These are phyloP conservation scores for Oscheius myriophilus DNA, from an alignment of 2,888 invertebrate species.

Conservation along the genomic window DNA sequence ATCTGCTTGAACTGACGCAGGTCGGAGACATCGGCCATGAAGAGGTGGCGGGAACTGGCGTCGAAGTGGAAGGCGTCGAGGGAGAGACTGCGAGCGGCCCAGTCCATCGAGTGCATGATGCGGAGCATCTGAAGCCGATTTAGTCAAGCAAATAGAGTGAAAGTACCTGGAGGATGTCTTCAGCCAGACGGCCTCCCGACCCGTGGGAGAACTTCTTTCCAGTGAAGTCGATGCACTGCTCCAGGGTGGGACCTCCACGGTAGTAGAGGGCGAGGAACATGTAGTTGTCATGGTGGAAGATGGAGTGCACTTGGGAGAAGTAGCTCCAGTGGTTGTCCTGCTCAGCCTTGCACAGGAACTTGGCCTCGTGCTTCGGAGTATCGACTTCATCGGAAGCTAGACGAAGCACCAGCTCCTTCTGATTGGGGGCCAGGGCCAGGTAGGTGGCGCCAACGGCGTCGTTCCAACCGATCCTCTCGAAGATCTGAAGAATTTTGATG, in stretches of 20 bases:
- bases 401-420: constrained; percentile 56
- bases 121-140: not conserved
- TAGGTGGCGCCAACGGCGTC: constrained; percentile 58
- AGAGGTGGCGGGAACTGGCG: constrained; percentile 59
- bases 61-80: constrained; percentile 54
- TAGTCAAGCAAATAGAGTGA: not conserved
- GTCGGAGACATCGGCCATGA: constrained; percentile 58
- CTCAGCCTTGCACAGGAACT: constrained; percentile 52
- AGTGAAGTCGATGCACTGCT: constrained; percentile 48
- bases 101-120: constrained; percentile 27
- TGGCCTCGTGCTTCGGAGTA: constrained; percentile 46
- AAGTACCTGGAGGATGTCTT: constrained; percentile 49
- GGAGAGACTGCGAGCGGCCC: constrained; percentile 43
- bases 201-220: constrained; percentile 44
- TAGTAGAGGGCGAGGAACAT: constrained; percentile 39
- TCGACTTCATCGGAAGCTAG: constrained; percentile 39
- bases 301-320: constrained; percentile 54
- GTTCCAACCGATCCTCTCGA: constrained; percentile 61
- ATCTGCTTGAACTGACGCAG: constrained; percentile 31
- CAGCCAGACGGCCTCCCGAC: constrained; percentile 53
- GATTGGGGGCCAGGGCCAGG: constrained; percentile 37
- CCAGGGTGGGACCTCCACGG: constrained; percentile 56
- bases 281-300: constrained; percentile 44
- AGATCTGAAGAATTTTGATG: constrained; percentile 42
- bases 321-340: constrained; percentile 46